phyloP scores from a whole-genome alignment of 1,140 invertebrate species.

The Piezodorus guildinii region DNA sequence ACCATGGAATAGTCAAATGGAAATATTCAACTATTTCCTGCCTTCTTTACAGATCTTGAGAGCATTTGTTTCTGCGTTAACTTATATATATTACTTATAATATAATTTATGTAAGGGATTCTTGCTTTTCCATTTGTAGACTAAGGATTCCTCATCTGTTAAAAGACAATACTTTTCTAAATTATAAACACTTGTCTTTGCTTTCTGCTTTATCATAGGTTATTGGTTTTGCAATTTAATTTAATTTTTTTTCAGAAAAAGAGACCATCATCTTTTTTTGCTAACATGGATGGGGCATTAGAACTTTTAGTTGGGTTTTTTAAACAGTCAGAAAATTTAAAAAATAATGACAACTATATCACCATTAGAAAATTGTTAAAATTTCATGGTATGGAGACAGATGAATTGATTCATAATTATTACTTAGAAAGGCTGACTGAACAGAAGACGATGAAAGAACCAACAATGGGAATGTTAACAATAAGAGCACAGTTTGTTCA shows the following conservation, averaged over 20 bases:
- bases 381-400: constrained; percentile 74
- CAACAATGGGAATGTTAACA: constrained; percentile 37
- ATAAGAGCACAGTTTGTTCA: constrained; percentile 28
- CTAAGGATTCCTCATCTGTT: too few relatives aligned
- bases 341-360: constrained; percentile 39
- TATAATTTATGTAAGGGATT: too few relatives aligned
- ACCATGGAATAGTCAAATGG: too few relatives aligned
- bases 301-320: constrained; percentile 78
- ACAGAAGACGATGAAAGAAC: constrained; percentile 46
- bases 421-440: constrained; percentile 58
- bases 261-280: constrained; percentile 74
- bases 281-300: constrained; percentile 74
- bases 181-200: too few relatives aligned
- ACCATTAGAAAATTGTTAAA: constrained; percentile 57
- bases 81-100: too few relatives aligned
- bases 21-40: too few relatives aligned
- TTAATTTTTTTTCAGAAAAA: constrained; percentile 49
- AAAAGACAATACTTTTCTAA: too few relatives aligned
- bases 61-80: too few relatives aligned
- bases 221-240: too few relatives aligned
- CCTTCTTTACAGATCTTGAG: too few relatives aligned
- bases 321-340: constrained; percentile 38
- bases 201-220: too few relatives aligned
- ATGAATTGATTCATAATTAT: constrained; percentile 75
- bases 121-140: too few relatives aligned